A percentile compares a stretch with the other conserved stretches of the same genome.
These are phyloP conservation scores for Antheraea assamensis DNA, from an alignment of 2,888 invertebrate genomes.

Conservation along the genomic window DNA sequence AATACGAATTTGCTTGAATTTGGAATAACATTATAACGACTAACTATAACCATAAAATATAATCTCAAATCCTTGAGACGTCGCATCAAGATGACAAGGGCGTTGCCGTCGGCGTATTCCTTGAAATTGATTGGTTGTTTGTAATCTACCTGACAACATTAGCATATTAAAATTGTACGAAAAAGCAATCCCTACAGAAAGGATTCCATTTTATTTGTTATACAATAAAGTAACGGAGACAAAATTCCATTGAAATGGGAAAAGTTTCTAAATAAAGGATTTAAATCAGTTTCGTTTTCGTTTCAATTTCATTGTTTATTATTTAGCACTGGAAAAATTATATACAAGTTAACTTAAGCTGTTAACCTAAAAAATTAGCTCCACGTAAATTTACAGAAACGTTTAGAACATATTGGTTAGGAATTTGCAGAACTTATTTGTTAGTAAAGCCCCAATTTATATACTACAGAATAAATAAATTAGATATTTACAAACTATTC, in stretches of 20 bases:
- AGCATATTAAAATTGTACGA: constrained; percentile 63
- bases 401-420: background rate
- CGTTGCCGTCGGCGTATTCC: constrained; percentile 27
- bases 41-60: constrained; percentile 24
- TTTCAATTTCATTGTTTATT: background rate
- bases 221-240: constrained; percentile 12
- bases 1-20: background rate
- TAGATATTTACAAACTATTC: too few relatives aligned
- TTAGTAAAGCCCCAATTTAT: too few relatives aligned
- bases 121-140: constrained; percentile 37
- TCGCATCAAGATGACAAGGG: constrained; percentile 36
- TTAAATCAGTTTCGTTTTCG: constrained; percentile 4
- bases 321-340: background rate
- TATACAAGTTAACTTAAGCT: background rate
- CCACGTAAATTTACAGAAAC: background rate
- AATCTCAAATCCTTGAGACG: constrained; percentile 25
- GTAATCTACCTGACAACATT: constrained; percentile 55
- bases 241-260: constrained; percentile 13
- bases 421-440: too few relatives aligned
- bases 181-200: constrained; percentile 32
- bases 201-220: constrained; percentile 5
- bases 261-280: constrained; percentile 11
- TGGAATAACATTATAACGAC: background rate
- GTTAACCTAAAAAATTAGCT: background rate
- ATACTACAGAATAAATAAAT: too few relatives aligned